These are phyloP conservation scores for Epizoanthus stellaris DNA, from an alignment of 92 coral and sea anemone genomes.

Conservation along the genomic window DNA sequence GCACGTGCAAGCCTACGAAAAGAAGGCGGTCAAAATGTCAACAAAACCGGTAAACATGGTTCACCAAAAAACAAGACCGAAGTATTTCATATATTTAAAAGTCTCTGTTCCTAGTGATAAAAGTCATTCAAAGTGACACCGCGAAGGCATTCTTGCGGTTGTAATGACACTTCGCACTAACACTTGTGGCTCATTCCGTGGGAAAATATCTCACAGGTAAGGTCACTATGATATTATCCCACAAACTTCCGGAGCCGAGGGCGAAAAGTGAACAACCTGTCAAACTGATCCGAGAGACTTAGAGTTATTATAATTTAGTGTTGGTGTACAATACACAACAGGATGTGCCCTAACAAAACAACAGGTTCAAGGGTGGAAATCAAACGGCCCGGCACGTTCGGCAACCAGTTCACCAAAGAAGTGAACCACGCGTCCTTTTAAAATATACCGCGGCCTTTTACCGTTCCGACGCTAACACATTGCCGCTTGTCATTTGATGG, in stretches of 20 bases:
- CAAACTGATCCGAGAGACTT: slow-evolving; percentile 38
- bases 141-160: slow-evolving; percentile 81
- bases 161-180: slow-evolving; percentile 75
- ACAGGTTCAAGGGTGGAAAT: slow-evolving; percentile 53
- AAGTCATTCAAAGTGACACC: slow-evolving; percentile 60
- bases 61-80: slow-evolving; percentile 47
- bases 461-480: slow-evolving; percentile 3
- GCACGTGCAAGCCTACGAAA: slow-evolving; percentile 20
- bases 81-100: slow-evolving; percentile 20
- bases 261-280: slow-evolving; percentile 30
- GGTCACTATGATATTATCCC: slow-evolving; percentile 30
- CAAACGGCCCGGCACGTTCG: slow-evolving; percentile 67
- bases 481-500: slow-evolving; percentile 20
- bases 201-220: slow-evolving; percentile 81
- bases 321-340: slow-evolving; percentile 59
- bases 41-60: slow-evolving; percentile 46
- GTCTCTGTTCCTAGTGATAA: slow-evolving; percentile 46
- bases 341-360: slow-evolving; percentile 68
- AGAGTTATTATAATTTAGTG: slow-evolving; percentile 53
- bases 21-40: slow-evolving; percentile 57
- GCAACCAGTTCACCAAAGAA: slow-evolving; percentile 7
- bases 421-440: slow-evolving; percentile 19
- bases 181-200: slow-evolving; percentile 85
- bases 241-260: slow-evolving; percentile 44
- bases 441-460: slow-evolving; percentile 20